Evolutionary conservation across 2,888 invertebrate genomes (phyloP).

Genomic region (Listrodromus nycthemerus): DNA sequence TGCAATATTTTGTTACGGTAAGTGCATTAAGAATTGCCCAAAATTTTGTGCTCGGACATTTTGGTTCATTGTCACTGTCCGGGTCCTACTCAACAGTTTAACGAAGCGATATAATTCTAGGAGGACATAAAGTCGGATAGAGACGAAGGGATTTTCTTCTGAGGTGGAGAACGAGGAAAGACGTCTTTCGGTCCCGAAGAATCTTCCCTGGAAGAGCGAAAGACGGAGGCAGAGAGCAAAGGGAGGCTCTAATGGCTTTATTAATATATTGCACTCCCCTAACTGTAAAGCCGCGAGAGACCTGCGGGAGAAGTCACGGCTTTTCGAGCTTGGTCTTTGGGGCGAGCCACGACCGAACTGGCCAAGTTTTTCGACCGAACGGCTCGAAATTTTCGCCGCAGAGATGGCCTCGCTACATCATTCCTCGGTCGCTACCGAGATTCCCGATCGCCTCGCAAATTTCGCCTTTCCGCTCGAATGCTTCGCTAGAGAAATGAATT

Average conservation of each 20-base stretch:
- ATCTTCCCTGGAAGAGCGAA: background rate
- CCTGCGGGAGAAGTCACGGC: conserved; percentile 26
- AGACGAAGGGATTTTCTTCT: background rate
- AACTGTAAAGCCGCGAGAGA: conserved; percentile 50
- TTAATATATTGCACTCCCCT: conserved; percentile 73
- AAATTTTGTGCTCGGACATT: conserved; percentile 35
- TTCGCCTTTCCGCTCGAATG: background rate
- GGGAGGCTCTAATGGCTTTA: conserved; percentile 75
- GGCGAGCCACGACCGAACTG: conserved; percentile 33
- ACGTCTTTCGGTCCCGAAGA: background rate
- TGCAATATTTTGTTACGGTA: conserved; percentile 48
- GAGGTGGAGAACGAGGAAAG: background rate
- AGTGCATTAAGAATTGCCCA: conserved; percentile 59
- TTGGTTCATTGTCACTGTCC: conserved; percentile 24
- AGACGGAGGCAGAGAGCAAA: conserved; percentile 29
- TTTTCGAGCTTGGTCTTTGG: background rate
- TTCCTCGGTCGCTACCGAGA: conserved; percentile 60
- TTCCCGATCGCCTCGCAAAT: background rate
- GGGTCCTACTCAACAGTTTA: background rate
- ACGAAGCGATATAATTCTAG: conserved; percentile 51
- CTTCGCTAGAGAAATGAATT: too few species aligned
- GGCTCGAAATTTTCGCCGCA: conserved; percentile 31
- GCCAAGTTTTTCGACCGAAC: too few species aligned
- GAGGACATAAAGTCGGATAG: conserved; percentile 8
- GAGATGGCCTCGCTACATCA: conserved; percentile 47